phyloP scores from a whole-genome alignment of 2,797 vertebrate genomes.

The Petrocephalus sullivani region DNA sequence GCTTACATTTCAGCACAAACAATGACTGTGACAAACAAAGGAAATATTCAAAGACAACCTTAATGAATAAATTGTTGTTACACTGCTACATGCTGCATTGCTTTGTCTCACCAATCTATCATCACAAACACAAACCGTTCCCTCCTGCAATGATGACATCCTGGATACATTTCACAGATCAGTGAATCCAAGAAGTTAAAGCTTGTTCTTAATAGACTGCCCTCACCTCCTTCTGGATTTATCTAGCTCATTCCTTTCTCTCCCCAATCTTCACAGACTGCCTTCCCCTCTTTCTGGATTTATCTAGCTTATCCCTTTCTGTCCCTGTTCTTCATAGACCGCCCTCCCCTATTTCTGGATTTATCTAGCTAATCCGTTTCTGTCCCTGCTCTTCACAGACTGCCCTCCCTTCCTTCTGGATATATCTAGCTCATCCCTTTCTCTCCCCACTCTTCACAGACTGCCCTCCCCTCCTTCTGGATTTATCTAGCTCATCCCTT shows the following conservation, averaged over 20 bases:
- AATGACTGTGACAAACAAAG: neutral
- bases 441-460: neutral
- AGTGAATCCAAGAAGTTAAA: neutral
- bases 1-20: slow-evolving; percentile 6
- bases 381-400: neutral
- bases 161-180: neutral
- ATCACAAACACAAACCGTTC: neutral
- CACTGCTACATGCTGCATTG: neutral
- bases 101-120: neutral
- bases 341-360: neutral
- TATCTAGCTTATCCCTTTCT: neutral
- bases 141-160: neutral
- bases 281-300: neutral
- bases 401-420: neutral
- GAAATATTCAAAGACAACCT: neutral
- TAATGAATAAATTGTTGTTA: neutral
- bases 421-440: neutral
- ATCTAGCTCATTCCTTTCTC: neutral
- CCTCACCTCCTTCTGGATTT: neutral
- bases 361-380: neutral
- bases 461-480: neutral
- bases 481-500: neutral
- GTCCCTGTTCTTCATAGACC: neutral
- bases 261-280: neutral
- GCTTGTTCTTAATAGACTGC: neutral